Evolutionary conservation across 2,113 vertebrate species (phyloP).

Genomic region (Petrocephalus zakoni): DNA sequence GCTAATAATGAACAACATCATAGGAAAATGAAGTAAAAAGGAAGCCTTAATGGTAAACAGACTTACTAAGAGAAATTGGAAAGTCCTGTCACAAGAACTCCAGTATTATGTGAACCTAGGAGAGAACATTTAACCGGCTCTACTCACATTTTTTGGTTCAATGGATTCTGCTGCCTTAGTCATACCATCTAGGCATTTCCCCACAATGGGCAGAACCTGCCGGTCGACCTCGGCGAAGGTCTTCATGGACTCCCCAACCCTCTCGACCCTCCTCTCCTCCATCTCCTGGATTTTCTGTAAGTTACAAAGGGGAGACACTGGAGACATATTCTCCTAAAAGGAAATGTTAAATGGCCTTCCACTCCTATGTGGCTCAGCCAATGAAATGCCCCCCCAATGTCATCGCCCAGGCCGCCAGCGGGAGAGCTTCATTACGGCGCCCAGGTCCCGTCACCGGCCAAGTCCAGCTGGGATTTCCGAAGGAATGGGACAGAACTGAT

Average conservation of each 20-base stretch:
- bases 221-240: conserved; percentile 85
- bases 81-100: background rate
- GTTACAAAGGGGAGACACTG: background rate
- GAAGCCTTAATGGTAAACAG: background rate
- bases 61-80: background rate
- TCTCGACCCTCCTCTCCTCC: conserved; percentile 83
- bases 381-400: background rate
- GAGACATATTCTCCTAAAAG: background rate
- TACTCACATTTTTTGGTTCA: conserved; percentile 79
- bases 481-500: background rate
- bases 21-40: background rate
- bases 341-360: background rate
- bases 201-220: conserved; percentile 89
- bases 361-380: background rate
- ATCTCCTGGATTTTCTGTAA: conserved; percentile 91
- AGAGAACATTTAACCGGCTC: background rate
- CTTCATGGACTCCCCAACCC: conserved; percentile 82
- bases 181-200: conserved; percentile 90
- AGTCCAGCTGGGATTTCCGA: background rate
- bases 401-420: background rate
- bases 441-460: background rate
- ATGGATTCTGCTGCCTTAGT: conserved; percentile 82
- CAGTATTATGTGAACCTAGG: background rate
- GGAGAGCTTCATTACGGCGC: background rate
- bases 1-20: background rate